Conservation (phyloP, 2,888 invertebrate species). For the Oscheius sp. region DNA sequence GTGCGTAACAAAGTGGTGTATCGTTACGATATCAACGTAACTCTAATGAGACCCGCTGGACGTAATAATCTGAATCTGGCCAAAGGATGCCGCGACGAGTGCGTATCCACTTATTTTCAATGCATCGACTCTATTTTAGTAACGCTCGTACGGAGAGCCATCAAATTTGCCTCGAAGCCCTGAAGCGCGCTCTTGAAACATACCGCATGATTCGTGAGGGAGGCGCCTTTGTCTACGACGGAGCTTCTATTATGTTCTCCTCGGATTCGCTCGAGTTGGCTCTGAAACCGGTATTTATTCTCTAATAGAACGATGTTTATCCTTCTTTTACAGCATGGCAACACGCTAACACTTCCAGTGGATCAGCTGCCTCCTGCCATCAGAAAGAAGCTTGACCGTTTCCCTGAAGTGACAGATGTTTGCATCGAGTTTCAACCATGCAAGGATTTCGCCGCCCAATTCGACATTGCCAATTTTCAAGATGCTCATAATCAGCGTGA, state of each 20-base stretch:
- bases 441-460: conserved; percentile 20
- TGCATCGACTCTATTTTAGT: background rate
- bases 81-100: conserved; percentile 28
- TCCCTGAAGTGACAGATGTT: conserved; percentile 10
- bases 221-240: conserved; percentile 23
- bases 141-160: conserved; percentile 18
- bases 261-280: conserved; percentile 22
- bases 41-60: conserved; percentile 17
- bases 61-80: conserved; percentile 14
- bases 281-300: conserved; percentile 27
- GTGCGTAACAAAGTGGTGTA: conserved; percentile 34
- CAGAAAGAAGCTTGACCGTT: conserved; percentile 11
- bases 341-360: conserved; percentile 9
- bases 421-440: conserved; percentile 23
- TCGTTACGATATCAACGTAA: conserved; percentile 36
- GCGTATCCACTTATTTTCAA: background rate
- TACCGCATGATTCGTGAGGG: conserved; percentile 29
- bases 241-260: conserved; percentile 29
- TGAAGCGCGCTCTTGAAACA: conserved; percentile 29
- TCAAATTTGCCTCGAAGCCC: conserved; percentile 33
- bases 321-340: conserved; percentile 3
- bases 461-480: conserved; percentile 26
- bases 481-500: conserved; percentile 31
- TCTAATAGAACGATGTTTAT: background rate
- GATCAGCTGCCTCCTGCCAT: conserved; percentile 7